phyloP scores from a whole-genome alignment of 2,888 invertebrate genomes.

The Silvanus unidentatus region DNA sequence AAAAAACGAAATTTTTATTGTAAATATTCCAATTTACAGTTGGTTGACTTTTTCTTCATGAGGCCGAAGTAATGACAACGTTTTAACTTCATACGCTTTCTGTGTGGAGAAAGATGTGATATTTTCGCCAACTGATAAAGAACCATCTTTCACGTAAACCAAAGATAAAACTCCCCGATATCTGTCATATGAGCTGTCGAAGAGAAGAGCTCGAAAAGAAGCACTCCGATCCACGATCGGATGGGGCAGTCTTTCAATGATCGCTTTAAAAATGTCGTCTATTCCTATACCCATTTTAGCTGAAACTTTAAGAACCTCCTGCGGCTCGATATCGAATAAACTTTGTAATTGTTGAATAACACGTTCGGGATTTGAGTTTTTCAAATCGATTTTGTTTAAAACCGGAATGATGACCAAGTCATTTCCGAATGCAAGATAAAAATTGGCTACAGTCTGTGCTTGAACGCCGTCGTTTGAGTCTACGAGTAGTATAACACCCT shows the following conservation, averaged over 20 bases:
- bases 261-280: conserved; percentile 65
- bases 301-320: conserved; percentile 75
- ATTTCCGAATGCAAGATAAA: conserved; percentile 79
- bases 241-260: conserved; percentile 74
- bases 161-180: conserved; percentile 77
- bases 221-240: conserved; percentile 56
- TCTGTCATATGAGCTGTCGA: conserved; percentile 91
- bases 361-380: conserved; percentile 79
- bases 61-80: conserved; percentile 74
- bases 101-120: conserved; percentile 66
- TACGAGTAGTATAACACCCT: conserved; percentile 90
- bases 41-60: conserved; percentile 59
- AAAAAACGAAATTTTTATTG: not conserved
- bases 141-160: conserved; percentile 73
- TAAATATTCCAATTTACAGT: conserved; percentile 50
- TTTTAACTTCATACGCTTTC: conserved; percentile 73
- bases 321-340: conserved; percentile 73
- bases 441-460: conserved; percentile 97
- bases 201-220: conserved; percentile 74
- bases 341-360: conserved; percentile 72
- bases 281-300: conserved; percentile 89
- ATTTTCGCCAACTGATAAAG: conserved; percentile 64
- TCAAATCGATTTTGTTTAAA: conserved; percentile 94
- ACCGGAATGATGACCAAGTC: conserved; percentile 84
- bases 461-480: conserved; percentile 96